Conservation (phyloP, 1,140 invertebrate species). For the Eurosta solidaginis region DNA sequence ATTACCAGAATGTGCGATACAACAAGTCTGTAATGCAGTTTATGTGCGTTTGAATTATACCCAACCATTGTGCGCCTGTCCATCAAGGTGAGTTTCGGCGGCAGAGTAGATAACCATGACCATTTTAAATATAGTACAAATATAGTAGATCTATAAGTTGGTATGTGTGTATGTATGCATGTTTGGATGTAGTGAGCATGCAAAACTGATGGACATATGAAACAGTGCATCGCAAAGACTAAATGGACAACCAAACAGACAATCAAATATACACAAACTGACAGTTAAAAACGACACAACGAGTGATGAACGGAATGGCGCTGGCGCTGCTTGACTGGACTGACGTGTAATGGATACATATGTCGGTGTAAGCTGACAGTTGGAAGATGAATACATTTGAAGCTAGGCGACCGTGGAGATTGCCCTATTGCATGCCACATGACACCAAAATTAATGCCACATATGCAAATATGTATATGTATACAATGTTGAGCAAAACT, state of each 20-base stretch:
- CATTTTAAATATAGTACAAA: not conserved
- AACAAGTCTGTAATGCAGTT: slow-evolving; percentile 91
- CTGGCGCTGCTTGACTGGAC: not conserved
- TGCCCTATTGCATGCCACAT: not conserved
- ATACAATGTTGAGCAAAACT: too few relatives aligned
- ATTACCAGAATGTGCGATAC: slow-evolving; percentile 89
- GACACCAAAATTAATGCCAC: not conserved
- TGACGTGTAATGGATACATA: not conserved
- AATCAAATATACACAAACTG: slow-evolving; percentile 15
- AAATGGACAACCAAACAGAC: slow-evolving; percentile 16
- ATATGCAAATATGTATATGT: not conserved
- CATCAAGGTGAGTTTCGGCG: slow-evolving; percentile 64
- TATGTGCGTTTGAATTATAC: slow-evolving; percentile 91
- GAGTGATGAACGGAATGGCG: not conserved
- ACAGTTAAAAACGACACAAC: slow-evolving; percentile 6
- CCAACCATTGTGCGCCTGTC: slow-evolving; percentile 89
- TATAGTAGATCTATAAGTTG: not conserved
- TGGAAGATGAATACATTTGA: not conserved
- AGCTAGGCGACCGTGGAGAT: not conserved
- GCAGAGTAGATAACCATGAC: not conserved
- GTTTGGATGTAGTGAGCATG: not conserved
- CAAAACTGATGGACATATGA: not conserved
- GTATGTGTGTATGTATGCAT: not conserved
- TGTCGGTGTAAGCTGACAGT: slow-evolving; percentile 9
- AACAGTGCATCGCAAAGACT: not conserved